Conservation (phyloP, 2,113 vertebrate genomes). For the Zosterops lateralis region DNA sequence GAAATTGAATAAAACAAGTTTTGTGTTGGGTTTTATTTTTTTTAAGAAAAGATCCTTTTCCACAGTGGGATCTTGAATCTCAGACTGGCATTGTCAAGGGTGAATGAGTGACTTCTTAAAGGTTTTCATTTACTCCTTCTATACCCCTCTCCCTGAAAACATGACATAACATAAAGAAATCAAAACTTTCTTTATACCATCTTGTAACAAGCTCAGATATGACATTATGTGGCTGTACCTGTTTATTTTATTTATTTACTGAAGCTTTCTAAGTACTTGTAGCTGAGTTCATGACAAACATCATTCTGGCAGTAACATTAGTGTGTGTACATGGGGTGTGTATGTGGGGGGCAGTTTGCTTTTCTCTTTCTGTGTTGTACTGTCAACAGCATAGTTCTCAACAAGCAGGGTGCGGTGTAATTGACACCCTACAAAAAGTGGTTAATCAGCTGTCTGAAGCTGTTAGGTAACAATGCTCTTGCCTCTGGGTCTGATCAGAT, state of each 20-base stretch:
- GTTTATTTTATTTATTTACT: background rate
- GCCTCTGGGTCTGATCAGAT: background rate
- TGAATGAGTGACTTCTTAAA: background rate
- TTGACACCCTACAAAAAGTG: slow-evolving; percentile 36
- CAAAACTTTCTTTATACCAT: background rate
- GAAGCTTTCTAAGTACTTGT: background rate
- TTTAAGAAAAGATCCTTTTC: background rate
- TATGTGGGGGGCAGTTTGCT: background rate
- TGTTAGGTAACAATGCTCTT: slow-evolving; percentile 33
- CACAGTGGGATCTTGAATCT: background rate
- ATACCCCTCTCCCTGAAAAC: background rate
- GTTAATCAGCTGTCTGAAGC: slow-evolving; percentile 39
- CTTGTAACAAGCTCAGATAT: background rate
- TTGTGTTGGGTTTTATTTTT: background rate
- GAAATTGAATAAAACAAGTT: background rate
- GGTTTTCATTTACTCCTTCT: background rate
- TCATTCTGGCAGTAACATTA: background rate
- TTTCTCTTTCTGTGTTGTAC: background rate
- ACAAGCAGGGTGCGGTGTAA: slow-evolving; percentile 13
- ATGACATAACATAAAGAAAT: background rate
- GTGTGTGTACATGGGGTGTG: background rate
- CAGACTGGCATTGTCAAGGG: background rate
- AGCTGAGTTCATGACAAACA: background rate
- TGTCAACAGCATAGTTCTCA: slow-evolving; percentile 2
- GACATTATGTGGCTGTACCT: background rate